These are phyloP conservation scores for Laterallus jamaicensis DNA, from an alignment of 2,113 vertebrate genomes.

Conservation along the genomic window DNA sequence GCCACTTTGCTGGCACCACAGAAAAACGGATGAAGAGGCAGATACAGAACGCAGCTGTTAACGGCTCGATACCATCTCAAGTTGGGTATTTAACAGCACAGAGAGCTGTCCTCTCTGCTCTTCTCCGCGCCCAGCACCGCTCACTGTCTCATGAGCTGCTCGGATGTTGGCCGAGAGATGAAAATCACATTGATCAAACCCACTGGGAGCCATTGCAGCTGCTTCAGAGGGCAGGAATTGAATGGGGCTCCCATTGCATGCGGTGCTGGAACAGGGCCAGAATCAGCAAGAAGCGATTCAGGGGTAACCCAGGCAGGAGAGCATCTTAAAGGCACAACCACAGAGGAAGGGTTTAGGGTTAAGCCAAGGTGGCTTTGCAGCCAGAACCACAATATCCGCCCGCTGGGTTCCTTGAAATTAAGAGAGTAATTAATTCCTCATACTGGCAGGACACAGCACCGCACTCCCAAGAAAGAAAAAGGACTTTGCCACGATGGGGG, in stretches of 20 bases:
- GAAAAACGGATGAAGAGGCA: background rate
- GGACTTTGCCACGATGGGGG: background rate
- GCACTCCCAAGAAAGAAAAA: background rate
- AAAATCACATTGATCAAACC: background rate
- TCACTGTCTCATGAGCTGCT: background rate
- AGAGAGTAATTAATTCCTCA: conserved; percentile 39
- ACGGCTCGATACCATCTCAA: background rate
- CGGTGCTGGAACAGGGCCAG: fast-evolving
- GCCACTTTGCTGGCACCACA: fast-evolving
- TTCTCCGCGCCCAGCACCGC: fast-evolving
- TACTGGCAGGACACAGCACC: background rate
- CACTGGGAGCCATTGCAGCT: fast-evolving
- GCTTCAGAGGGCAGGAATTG: background rate
- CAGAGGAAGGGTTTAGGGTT: fast-evolving
- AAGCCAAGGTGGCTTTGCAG: background rate
- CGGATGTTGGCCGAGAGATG: background rate
- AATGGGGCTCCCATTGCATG: fast-evolving
- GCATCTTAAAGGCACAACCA: background rate
- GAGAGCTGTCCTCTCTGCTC: background rate
- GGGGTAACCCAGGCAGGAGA: conserved; percentile 30
- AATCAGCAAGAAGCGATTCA: background rate
- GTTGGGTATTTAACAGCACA: background rate
- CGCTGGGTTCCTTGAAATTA: conserved; percentile 47
- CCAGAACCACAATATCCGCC: conserved; percentile 43
- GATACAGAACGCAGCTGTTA: background rate